Base-by-base conservation (phyloP, 2,888 invertebrate species). In the Stenurella melanura region DNA sequence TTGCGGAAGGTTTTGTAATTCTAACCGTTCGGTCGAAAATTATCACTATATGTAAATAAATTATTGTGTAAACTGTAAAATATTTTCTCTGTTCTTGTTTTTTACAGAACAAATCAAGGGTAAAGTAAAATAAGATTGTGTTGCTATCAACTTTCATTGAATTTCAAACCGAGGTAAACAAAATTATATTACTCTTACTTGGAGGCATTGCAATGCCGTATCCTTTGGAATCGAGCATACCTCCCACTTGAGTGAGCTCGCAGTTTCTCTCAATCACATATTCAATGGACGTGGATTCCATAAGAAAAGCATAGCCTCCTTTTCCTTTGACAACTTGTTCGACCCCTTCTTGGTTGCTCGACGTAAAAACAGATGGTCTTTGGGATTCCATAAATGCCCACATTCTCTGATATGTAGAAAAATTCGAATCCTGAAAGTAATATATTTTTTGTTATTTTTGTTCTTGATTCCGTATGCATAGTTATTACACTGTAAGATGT, bases 251-350 rank as follows among this genome's bases (percentile, higher is more conserved):
- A 58, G 95, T 96, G 79, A 98, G 92, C 80, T 97, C 96, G 87
- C 98, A 98, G 86, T 96, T 95, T 80, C 97, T 91, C 88, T 97
- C 96, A 67, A 96, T 95, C 56, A 95, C 95, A 87, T 98, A 99
- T 88, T 99, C 99, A 80, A 99, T 97, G 26, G 96, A 96, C 0
- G 98, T 97, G 0, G 97, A 98, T 90, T 99, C 99, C 97, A 99
- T 98, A 34, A 99, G 92, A 88, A 97, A 99, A 0, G 99, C 99
- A 88, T 98, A 99, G 66, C 94, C 93, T 60, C 96, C 95, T 88
- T 96, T 96, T 17, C 94, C 95, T 86, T 95, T 93, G 77, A 94
- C 92, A 0, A 98, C 98, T 42, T 97, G 92, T 30, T 97, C 96
- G 5, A 98, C 97, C 0, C 98, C 99, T 87, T 97, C 97, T 19